phyloP scores from a whole-genome alignment of 2,888 invertebrate genomes.

The Mesoligia furuncula region DNA sequence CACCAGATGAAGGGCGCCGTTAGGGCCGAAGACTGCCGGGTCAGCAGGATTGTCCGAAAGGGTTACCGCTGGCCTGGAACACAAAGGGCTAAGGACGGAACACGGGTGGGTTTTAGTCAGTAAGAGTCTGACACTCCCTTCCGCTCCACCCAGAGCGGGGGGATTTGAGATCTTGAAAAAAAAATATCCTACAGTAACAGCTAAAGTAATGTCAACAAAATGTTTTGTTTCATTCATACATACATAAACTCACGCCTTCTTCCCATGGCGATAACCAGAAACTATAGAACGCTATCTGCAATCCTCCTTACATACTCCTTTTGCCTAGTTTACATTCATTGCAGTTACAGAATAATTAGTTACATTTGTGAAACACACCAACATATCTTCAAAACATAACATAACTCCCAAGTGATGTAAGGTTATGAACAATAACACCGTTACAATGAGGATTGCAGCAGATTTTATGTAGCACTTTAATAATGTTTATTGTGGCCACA shows the following conservation, averaged over 20 bases:
- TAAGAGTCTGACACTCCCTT: too few relatives aligned
- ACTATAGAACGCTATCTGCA: neutral
- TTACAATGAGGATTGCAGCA: conserved; percentile 35
- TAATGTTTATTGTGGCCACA: conserved; percentile 47
- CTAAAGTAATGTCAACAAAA: conserved; percentile 1
- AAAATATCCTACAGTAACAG: neutral
- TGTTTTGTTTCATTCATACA: neutral
- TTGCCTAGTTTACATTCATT: neutral
- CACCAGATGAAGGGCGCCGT: too few relatives aligned
- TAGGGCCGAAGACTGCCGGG: too few relatives aligned
- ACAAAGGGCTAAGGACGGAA: too few relatives aligned
- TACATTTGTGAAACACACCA: conserved; percentile 1
- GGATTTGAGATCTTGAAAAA: too few relatives aligned
- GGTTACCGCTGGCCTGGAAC: too few relatives aligned
- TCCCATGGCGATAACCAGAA: neutral
- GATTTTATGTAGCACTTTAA: conserved; percentile 48
- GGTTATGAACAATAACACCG: conserved; percentile 32
- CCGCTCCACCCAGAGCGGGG: too few relatives aligned
- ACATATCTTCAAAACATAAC: conserved; percentile 2
- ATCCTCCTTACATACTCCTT: neutral
- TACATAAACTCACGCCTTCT: neutral
- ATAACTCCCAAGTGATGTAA: conserved; percentile 29
- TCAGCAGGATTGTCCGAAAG: too few relatives aligned
- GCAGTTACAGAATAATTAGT: neutral
- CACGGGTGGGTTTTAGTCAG: too few relatives aligned